Evolutionary conservation across 2,113 vertebrate species (phyloP), one percentile per base, ranked within the genome.

Genomic region (Cephalopholis sonnerati): DNA sequence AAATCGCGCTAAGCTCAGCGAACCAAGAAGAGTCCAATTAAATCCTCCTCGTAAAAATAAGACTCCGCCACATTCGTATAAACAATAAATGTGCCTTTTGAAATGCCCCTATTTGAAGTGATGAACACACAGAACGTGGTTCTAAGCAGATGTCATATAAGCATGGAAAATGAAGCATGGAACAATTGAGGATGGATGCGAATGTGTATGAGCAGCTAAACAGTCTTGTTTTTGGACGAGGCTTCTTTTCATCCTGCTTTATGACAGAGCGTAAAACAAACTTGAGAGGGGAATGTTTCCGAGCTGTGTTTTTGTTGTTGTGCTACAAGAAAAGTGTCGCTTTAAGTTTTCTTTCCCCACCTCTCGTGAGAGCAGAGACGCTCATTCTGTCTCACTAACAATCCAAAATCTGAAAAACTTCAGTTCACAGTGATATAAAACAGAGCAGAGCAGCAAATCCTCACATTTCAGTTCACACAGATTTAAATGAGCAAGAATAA

Each of bases 21-120:
- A 85, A 90, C 58, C 73, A 22, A 86, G 77, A 79, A 77, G 77
- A 87, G 76, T 55, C 91, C 89, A 92, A 90, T 92, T 89, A 93
- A 90, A 85, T 84, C 68, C 61, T 64, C 41, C 74, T 74, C 29
- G 22, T 51, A 77, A 84, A 78, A 67, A 79, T 5, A 22, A 57
- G 36, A 51, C 59, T 57, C 62, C 13, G 7, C 54, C 27, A 62
- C 39, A 46, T 83, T 89, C 22, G 0, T 59, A 81, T 54, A 53
- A 84, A 91, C 80, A 87, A 79, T 68, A 79, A 83, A 89, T 58
- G 77, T 16, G 16, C 39, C 36, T 62, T 82, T 83, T 54, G 32
- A 83, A 81, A 89, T 54, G 51, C 32, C 25, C 41, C 54, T 12
- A 41, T 86, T 78, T 87, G 74, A 88, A 84, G 84, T 32, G 72